phyloP scores from a whole-genome alignment of 92 coral and sea anemone genomes.

The Phenganax subtilis region DNA sequence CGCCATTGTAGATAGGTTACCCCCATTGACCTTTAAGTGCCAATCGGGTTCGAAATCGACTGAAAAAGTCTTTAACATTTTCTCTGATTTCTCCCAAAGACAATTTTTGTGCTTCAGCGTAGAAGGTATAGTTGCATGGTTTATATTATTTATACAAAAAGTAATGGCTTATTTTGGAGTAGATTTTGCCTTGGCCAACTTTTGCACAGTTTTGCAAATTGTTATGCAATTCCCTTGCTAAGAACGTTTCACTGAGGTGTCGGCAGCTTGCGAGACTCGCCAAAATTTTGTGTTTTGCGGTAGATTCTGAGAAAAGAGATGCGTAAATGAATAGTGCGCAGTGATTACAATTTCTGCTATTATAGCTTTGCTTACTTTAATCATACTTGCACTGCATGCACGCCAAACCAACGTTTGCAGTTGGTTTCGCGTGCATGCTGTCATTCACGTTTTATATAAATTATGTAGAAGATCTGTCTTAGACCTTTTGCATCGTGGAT shows the following conservation, averaged over 20 bases:
- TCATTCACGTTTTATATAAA: too few species aligned
- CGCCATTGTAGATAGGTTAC: background rate
- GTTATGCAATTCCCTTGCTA: background rate
- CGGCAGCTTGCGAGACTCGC: too few species aligned
- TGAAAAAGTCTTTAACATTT: background rate
- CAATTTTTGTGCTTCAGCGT: background rate
- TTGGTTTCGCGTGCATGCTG: too few species aligned
- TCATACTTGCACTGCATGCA: too few species aligned
- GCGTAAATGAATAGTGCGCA: too few species aligned
- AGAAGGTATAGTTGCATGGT: background rate
- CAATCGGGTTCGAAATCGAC: background rate
- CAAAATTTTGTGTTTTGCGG: too few species aligned
- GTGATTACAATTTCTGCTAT: too few species aligned
- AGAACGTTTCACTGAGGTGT: background rate
- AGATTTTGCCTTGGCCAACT: background rate
- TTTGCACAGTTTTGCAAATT: background rate
- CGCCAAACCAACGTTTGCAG: too few species aligned
- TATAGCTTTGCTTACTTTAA: too few species aligned
- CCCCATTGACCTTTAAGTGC: background rate
- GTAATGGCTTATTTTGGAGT: background rate
- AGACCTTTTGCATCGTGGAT: too few species aligned
- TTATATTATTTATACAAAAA: background rate
- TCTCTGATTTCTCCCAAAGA: background rate
- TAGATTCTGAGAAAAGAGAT: too few species aligned
- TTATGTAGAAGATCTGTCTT: too few species aligned